Conservation (phyloP, 2,888 invertebrate species). For the Sipha maydis region DNA sequence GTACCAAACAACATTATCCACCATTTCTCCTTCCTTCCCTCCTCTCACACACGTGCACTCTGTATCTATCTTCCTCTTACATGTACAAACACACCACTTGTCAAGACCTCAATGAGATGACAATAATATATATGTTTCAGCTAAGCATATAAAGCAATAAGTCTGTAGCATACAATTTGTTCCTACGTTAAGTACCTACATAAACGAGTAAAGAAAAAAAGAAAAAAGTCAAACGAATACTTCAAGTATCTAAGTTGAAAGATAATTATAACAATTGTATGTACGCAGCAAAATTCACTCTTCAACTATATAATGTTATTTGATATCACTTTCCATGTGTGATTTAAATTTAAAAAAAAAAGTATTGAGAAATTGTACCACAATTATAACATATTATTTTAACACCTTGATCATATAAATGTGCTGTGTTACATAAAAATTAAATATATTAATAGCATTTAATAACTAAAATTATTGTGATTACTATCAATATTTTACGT, state of each 20-base stretch:
- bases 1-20: slow-evolving; percentile 1
- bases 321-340: background rate
- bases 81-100: background rate
- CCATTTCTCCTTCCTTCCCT: background rate
- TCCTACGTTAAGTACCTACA: background rate
- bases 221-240: background rate
- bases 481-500: too few relatives aligned
- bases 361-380: too few relatives aligned
- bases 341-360: background rate
- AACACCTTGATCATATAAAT: too few relatives aligned
- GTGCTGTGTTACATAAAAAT: too few relatives aligned
- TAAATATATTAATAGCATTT: too few relatives aligned
- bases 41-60: background rate
- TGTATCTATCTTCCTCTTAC: background rate
- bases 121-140: background rate
- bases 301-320: background rate
- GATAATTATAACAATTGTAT: background rate
- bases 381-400: too few relatives aligned
- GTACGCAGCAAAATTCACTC: background rate
- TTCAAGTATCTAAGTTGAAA: background rate
- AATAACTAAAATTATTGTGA: too few relatives aligned
- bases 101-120: slow-evolving; percentile 25
- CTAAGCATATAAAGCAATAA: background rate
- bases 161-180: background rate
- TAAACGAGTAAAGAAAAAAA: background rate